Conservation (phyloP, 2,113 vertebrate species). For the Pyrgilauda ruficollis region DNA sequence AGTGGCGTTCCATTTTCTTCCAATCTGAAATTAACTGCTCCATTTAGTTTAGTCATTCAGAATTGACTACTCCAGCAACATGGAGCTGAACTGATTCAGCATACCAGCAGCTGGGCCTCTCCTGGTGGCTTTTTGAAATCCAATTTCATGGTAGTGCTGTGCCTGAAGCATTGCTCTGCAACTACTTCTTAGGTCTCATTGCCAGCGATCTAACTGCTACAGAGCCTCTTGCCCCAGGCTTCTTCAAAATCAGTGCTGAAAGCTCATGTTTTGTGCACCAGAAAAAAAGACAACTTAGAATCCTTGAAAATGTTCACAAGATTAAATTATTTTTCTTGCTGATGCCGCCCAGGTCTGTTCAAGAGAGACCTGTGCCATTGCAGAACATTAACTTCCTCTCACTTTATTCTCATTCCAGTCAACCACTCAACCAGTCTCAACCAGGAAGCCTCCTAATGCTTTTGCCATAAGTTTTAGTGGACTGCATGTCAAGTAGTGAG, state of each 20-base stretch:
- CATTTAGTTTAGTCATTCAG: not conserved
- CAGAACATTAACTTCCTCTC: not conserved
- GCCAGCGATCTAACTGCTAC: not conserved
- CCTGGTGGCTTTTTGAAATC: not conserved
- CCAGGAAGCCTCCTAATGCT: not conserved
- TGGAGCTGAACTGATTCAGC: not conserved
- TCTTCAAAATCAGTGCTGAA: not conserved
- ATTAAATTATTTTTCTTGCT: not conserved
- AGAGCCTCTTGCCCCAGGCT: not conserved
- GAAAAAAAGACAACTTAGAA: not conserved
- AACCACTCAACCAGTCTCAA: not conserved
- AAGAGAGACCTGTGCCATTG: not conserved
- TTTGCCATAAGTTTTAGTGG: not conserved
- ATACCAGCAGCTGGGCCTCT: not conserved
- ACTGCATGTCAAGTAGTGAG: not conserved
- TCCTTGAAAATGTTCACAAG: not conserved
- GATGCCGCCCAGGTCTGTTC: not conserved
- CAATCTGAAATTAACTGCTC: not conserved
- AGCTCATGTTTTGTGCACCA: not conserved
- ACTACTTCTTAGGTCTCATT: not conserved
- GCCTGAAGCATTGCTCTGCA: not conserved
- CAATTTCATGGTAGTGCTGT: not conserved
- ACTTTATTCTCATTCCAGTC: not conserved
- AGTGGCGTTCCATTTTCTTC: not conserved
- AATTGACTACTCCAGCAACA: not conserved